Conservation (phyloP, 2,113 vertebrate species). For the Nesoenas mayeri region DNA sequence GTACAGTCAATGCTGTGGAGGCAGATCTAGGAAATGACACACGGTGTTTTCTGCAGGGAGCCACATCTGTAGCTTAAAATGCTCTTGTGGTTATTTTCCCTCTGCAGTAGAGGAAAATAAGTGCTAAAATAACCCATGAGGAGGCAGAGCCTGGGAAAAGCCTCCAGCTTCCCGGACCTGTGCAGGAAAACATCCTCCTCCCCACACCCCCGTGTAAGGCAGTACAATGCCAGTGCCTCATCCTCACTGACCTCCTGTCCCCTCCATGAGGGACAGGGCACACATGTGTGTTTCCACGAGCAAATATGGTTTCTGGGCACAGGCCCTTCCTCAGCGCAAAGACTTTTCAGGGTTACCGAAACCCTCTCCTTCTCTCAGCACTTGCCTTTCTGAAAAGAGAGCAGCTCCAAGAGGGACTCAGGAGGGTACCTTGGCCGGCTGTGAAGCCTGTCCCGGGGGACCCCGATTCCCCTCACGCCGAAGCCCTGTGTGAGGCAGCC, state of each 20-base stretch:
- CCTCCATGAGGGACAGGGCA: not conserved
- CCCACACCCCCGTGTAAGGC: fast-evolving
- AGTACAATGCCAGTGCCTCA: fast-evolving
- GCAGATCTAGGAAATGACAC: not conserved
- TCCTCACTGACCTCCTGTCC: not conserved
- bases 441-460: not conserved
- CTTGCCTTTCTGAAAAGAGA: not conserved
- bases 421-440: too few relatives aligned
- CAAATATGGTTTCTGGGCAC: not conserved
- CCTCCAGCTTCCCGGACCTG: not conserved
- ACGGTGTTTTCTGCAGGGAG: not conserved
- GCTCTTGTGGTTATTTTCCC: not conserved
- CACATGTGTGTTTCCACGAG: not conserved
- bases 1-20: not conserved
- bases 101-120: not conserved
- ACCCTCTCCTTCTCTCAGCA: not conserved
- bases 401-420: not conserved
- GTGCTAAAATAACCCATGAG: not conserved
- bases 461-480: too few relatives aligned
- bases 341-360: not conserved
- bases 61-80: not conserved
- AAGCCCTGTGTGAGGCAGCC: too few relatives aligned
- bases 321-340: too few relatives aligned
- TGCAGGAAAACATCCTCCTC: not conserved
- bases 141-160: not conserved